Evolutionary conservation across 37 sponge, comb jelly and placozoan species (phyloP).

Genomic region (Beroe ovata): DNA sequence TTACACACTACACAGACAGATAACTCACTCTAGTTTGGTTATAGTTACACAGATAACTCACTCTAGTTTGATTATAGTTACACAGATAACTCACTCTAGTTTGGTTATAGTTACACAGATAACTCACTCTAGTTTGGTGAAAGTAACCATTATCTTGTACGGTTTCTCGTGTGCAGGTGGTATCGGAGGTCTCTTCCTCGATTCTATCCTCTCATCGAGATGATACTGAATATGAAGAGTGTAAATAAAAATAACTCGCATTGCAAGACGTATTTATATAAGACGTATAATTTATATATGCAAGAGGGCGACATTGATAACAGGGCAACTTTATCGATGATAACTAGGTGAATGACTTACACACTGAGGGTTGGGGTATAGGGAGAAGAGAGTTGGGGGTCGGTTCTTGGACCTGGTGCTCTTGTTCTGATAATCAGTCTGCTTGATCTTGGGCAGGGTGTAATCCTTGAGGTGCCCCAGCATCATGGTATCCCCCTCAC

Average conservation of each 20-base stretch:
- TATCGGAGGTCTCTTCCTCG: conserved; percentile 26
- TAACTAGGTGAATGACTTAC: background rate
- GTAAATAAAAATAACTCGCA: no score
- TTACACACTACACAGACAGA: no score
- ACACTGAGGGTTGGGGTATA: conserved; percentile 52
- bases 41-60: background rate
- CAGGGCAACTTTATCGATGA: no score
- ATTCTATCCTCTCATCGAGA: conserved; percentile 59
- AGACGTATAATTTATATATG: no score
- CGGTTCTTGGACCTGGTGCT: conserved; percentile 1
- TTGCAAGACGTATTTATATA: no score
- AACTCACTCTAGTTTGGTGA: conserved; percentile 64
- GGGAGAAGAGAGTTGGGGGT: conserved; percentile 31
- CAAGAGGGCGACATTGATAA: no score
- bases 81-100: background rate
- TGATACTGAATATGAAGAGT: conserved; percentile 55
- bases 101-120: background rate
- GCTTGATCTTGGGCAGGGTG: conserved; percentile 62
- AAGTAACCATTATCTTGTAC: conserved; percentile 28
- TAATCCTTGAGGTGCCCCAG: conserved; percentile 37
- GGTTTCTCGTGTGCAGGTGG: conserved; percentile 50
- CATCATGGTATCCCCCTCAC: conserved; percentile 32
- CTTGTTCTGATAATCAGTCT: conserved; percentile 45
- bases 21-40: background rate
- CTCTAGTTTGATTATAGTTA: background rate